These are phyloP conservation scores for Dryobota labecula DNA, from an alignment of 2,888 invertebrate species.

Conservation along the genomic window DNA sequence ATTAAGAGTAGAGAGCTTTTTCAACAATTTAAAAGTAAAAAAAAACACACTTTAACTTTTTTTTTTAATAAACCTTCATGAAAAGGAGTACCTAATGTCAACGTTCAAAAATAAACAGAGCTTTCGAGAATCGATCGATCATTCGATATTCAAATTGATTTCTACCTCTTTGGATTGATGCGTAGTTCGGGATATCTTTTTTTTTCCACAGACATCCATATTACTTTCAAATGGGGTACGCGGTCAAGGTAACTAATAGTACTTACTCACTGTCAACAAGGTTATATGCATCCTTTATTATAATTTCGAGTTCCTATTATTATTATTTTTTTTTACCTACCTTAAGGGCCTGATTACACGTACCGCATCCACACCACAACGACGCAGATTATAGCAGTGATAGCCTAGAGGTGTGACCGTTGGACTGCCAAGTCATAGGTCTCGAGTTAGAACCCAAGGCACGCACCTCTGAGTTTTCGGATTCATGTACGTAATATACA, in stretches of 20 bases:
- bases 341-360: not conserved
- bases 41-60: not conserved
- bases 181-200: slow-evolving; percentile 23
- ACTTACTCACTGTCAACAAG: slow-evolving; percentile 1
- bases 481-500: too few species aligned
- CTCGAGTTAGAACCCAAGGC: too few species aligned
- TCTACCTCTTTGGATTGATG: slow-evolving; percentile 15
- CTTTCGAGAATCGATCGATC: slow-evolving; percentile 24
- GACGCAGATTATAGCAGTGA: too few species aligned
- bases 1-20: not conserved
- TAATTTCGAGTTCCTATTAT: not conserved
- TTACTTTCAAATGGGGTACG: slow-evolving; percentile 44
- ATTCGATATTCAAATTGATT: slow-evolving; percentile 39
- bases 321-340: not conserved
- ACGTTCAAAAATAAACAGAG: slow-evolving; percentile 18
- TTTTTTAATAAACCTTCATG: not conserved
- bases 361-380: too few species aligned
- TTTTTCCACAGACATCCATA: slow-evolving; percentile 34
- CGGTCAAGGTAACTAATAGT: slow-evolving; percentile 32
- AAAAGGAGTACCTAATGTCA: not conserved
- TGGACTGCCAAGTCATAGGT: too few species aligned
- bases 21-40: not conserved
- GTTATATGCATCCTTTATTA: slow-evolving; percentile 1
- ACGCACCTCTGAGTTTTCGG: too few species aligned
- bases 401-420: too few species aligned